phyloP scores from a whole-genome alignment of 2,797 vertebrate genomes.

The Menidia menidia region DNA sequence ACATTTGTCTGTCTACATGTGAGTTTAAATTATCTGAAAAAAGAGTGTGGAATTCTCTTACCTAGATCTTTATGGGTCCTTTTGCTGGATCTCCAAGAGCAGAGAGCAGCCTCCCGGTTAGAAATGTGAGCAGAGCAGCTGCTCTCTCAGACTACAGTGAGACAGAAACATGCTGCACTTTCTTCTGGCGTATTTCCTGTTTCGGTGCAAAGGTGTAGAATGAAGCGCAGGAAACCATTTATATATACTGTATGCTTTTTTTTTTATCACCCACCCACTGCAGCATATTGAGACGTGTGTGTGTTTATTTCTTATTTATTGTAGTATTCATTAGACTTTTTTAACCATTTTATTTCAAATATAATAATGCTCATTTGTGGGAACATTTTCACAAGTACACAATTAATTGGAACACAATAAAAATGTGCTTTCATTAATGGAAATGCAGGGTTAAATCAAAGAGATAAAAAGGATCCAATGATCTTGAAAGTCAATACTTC shows the following conservation, averaged over 20 bases:
- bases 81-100: background rate
- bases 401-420: too few species aligned
- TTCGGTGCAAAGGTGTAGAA: conserved; percentile 9
- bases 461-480: too few species aligned
- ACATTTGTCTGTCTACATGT: background rate
- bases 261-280: background rate
- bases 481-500: too few species aligned
- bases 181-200: conserved; percentile 47
- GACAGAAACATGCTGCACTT: conserved; percentile 3
- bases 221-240: conserved; percentile 29
- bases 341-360: too few species aligned
- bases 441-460: too few species aligned
- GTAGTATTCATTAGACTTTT: too few species aligned
- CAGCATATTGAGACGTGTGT: background rate
- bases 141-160: background rate
- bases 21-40: background rate
- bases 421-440: too few species aligned
- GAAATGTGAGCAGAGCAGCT: background rate
- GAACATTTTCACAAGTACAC: too few species aligned
- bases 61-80: background rate
- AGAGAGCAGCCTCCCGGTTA: background rate
- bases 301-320: too few species aligned
- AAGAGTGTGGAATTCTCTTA: conserved; percentile 27
- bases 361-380: too few species aligned
- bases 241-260: too few species aligned